Evolutionary conservation across 2,888 invertebrate genomes (phyloP).

Genomic region (Acronicta alni): DNA sequence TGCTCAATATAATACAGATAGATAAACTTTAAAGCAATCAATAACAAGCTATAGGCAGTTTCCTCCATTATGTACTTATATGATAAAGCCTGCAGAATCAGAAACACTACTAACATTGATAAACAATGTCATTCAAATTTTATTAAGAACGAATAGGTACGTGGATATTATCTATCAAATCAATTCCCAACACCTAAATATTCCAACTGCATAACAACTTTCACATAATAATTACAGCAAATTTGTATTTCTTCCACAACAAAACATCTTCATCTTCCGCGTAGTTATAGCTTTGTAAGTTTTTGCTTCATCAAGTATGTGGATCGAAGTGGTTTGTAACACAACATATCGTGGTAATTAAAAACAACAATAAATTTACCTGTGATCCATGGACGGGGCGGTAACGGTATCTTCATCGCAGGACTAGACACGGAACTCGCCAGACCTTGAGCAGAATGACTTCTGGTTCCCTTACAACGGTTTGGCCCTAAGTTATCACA

Average conservation of each 20-base stretch:
- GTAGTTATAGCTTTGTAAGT: conserved; percentile 16
- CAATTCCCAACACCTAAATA: conserved; percentile 16
- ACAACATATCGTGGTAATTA: conserved; percentile 44
- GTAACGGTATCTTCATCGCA: conserved; percentile 86
- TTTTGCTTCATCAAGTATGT: background rate
- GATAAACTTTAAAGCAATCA: conserved; percentile 1
- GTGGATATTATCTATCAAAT: conserved; percentile 14
- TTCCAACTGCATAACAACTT: conserved; percentile 23
- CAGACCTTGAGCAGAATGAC: conserved; percentile 85
- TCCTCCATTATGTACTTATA: background rate
- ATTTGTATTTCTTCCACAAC: conserved; percentile 15
- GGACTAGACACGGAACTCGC: conserved; percentile 74
- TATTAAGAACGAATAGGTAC: conserved; percentile 17
- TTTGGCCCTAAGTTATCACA: conserved; percentile 62
- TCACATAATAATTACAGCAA: conserved; percentile 21
- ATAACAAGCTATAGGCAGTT: conserved; percentile 2
- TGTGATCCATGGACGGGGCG: conserved; percentile 86
- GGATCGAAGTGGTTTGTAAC: conserved; percentile 8
- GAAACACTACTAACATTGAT: background rate
- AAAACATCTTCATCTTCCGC: conserved; percentile 25
- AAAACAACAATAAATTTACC: conserved; percentile 67
- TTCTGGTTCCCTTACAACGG: conserved; percentile 70
- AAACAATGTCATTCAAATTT: conserved; percentile 3
- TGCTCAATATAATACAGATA: conserved; percentile 9
- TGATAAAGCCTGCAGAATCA: background rate